Percentiles rank a stretch among this genome's conserved stretches.
These are phyloP conservation scores for Amblyornis subalaris DNA, from an alignment of 2,113 vertebrate species.

Conservation along the genomic window DNA sequence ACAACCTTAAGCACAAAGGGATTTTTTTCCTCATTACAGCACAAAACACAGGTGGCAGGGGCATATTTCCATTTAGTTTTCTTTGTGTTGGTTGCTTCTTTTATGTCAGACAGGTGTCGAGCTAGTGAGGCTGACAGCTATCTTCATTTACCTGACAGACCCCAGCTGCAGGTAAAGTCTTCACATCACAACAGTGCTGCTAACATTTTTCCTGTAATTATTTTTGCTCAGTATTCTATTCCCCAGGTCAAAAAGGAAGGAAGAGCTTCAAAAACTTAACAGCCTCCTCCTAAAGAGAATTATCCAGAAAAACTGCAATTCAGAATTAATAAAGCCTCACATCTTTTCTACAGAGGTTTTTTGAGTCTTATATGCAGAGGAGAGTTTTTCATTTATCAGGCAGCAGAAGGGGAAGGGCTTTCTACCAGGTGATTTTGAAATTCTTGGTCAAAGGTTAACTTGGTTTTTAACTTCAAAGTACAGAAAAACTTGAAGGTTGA, in stretches of 20 bases:
- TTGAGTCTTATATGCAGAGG: background rate
- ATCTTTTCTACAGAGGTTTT: background rate
- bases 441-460: slow-evolving; percentile 44
- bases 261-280: background rate
- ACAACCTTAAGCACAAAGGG: background rate
- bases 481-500: slow-evolving; percentile 17
- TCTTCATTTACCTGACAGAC: background rate
- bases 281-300: background rate
- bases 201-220: background rate
- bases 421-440: slow-evolving; percentile 39
- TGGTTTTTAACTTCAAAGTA: slow-evolving; percentile 36
- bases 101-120: background rate
- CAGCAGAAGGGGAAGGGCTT: slow-evolving; percentile 9
- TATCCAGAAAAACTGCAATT: background rate
- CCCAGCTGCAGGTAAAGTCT: background rate
- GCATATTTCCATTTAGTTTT: background rate
- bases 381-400: slow-evolving; percentile 2
- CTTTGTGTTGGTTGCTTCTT: background rate
- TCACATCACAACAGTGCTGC: accelerated
- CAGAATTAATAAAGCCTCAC: background rate
- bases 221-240: background rate
- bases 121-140: background rate
- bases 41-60: background rate
- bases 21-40: background rate
- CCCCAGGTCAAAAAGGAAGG: background rate